Base-by-base conservation (phyloP, 2,888 invertebrate species). In the Hermaeophaga mercurialis region DNA sequence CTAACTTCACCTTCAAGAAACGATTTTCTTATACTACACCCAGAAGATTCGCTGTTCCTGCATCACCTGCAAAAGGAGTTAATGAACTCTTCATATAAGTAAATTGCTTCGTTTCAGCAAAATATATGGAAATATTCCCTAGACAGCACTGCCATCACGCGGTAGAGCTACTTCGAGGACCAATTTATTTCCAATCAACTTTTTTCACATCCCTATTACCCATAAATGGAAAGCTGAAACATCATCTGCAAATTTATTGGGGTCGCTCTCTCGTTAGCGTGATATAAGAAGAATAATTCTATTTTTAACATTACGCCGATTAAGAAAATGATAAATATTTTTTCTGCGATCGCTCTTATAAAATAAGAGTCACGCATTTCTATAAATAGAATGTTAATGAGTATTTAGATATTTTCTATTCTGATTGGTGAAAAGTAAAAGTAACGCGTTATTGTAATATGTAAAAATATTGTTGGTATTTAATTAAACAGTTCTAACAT, bases 131-230 rank as follows among this genome's bases (percentile, higher is more conserved):
- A 33, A 33, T 33, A 33, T 33, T 33, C 33, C 33, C 33, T 33
- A 11, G 33, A 33, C 14, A 14, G 33, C 12, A 41, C 41, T 19
- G 6, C 41, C 22, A 12, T 12, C 12, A 41, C 22, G 4, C 41
- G 18, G 41, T n/a, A 41, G 22, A 41, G 15, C 22, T 22, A 22
- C 31, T 49, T 31, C 18, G 24, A 26, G 15, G 12, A 9, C 19
- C 49, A 41, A 41, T 49, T 49, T 39, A 39, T 41, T 49, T 49
- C 31, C 49, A 39, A 49, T 49, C 28, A 49, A 33, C 5, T 39
- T 49, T 49, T 39, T 49, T 17, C 38, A 22, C 49, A 41, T 49
- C 11, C 18, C 17, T 15, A 49, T 49, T 31, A 18, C 39, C 11
- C 33, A 39, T n/a, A 31, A 39, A 28, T 24, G 18, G 14, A 18